Percentiles rank a stretch among this genome's conserved stretches.
These are phyloP conservation scores for Sinonovacula constricta DNA, from an alignment of 1,140 invertebrate species.

Conservation along the genomic window DNA sequence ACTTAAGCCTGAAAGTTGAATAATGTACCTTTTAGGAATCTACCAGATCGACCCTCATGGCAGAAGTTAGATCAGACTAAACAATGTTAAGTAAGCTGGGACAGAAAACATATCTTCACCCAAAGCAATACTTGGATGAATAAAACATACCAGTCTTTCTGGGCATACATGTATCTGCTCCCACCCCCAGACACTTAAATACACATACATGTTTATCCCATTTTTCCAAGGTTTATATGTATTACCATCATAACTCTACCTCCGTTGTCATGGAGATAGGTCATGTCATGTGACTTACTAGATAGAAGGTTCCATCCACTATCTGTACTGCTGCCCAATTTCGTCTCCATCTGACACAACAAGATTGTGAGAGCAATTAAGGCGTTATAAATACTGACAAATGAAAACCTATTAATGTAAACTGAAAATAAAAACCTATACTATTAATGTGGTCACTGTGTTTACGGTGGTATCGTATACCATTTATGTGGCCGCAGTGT, in stretches of 20 bases:
- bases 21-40: too few relatives aligned
- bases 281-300: slow-evolving; percentile 32
- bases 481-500: not conserved
- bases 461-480: not conserved
- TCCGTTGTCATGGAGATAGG: not conserved
- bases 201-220: too few relatives aligned
- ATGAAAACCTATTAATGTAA: not conserved
- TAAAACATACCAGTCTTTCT: not conserved
- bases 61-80: too few relatives aligned
- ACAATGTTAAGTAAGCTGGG: too few relatives aligned
- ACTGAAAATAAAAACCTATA: not conserved
- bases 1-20: too few relatives aligned
- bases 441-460: not conserved
- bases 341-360: slow-evolving; percentile 32
- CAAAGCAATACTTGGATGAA: not conserved
- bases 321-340: slow-evolving; percentile 68
- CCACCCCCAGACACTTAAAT: not conserved
- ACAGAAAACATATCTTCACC: not conserved
- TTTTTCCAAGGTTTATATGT: too few relatives aligned
- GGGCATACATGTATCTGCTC: not conserved
- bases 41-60: too few relatives aligned
- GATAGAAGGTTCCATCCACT: slow-evolving; percentile 70
- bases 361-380: not conserved
- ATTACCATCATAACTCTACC: too few relatives aligned
- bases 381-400: not conserved